These are phyloP conservation scores for Tethea ocularis DNA, from an alignment of 2,888 invertebrate species.

Conservation along the genomic window DNA sequence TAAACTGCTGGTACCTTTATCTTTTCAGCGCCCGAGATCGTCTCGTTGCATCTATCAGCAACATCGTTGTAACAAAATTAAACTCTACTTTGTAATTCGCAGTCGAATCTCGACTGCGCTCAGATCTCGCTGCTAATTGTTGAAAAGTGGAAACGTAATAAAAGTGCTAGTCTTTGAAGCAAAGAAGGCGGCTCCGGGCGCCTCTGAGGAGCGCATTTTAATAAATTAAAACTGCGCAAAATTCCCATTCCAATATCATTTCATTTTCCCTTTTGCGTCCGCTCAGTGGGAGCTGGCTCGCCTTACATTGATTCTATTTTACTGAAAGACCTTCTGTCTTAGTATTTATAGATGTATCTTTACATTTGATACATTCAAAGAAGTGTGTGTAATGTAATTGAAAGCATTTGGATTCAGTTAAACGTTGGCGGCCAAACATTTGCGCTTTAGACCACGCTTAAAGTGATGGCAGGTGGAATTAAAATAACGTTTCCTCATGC, in stretches of 20 bases:
- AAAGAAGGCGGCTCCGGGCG: conserved; percentile 67
- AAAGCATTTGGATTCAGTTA: conserved; percentile 39
- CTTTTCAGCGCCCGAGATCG: conserved; percentile 58
- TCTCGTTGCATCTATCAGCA: conserved; percentile 69
- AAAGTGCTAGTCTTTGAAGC: conserved; percentile 79
- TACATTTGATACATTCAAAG: conserved; percentile 35
- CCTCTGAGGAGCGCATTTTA: conserved; percentile 73
- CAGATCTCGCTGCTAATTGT: conserved; percentile 77
- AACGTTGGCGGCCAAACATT: conserved; percentile 36
- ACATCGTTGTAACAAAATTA: conserved; percentile 71
- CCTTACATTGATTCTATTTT: conserved; percentile 65
- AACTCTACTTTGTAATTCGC: conserved; percentile 66
- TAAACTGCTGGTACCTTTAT: conserved; percentile 68
- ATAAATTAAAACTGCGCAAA: conserved; percentile 82
- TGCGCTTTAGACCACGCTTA: conserved; percentile 38
- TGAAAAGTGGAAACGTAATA: conserved; percentile 77
- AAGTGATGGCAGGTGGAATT: conserved; percentile 34
- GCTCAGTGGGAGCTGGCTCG: conserved; percentile 48
- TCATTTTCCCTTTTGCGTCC: conserved; percentile 65
- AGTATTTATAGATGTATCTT: conserved; percentile 37
- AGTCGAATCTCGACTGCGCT: conserved; percentile 66
- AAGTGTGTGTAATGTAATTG: conserved; percentile 37
- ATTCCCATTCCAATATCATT: conserved; percentile 77
- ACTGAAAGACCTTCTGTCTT: conserved; percentile 57
- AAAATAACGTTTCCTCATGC: conserved; percentile 36